These are phyloP conservation scores for Callinectes sapidus DNA, from an alignment of 2,888 invertebrate genomes.

Conservation along the genomic window DNA sequence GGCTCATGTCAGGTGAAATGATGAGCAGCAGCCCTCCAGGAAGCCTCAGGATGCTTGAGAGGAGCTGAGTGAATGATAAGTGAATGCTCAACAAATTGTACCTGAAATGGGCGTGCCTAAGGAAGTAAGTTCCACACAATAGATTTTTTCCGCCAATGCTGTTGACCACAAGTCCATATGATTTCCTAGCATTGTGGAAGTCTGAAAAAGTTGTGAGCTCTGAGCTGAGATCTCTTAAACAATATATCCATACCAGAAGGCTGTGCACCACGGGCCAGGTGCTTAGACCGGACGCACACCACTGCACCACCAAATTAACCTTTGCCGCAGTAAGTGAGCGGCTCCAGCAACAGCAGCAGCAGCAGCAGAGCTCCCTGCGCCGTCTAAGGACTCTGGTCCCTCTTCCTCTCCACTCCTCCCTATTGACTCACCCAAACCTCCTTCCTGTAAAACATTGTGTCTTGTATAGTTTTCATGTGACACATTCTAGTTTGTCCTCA, in stretches of 20 bases:
- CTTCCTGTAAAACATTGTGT: conserved; percentile 46
- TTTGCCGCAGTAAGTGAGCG: background rate
- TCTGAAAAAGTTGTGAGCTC: conserved; percentile 61
- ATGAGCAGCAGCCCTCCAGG: conserved; percentile 51
- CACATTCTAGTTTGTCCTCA: conserved; percentile 69
- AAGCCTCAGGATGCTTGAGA: conserved; percentile 34
- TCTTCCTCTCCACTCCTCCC: conserved; percentile 64
- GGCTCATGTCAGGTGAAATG: conserved; percentile 65
- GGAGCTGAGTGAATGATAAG: conserved; percentile 47
- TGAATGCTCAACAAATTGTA: conserved; percentile 68
- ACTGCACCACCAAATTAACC: background rate
- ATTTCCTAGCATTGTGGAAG: conserved; percentile 57
- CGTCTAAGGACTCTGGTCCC: conserved; percentile 38
- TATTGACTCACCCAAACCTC: conserved; percentile 50
- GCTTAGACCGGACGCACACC: background rate
- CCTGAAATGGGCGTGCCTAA: conserved; percentile 69
- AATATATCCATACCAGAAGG: conserved; percentile 66
- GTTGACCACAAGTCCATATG: conserved; percentile 67
- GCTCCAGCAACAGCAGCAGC: background rate
- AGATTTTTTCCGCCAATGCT: conserved; percentile 51
- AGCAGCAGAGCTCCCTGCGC: background rate
- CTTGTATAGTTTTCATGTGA: conserved; percentile 58
- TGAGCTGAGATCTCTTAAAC: conserved; percentile 64
- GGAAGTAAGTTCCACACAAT: conserved; percentile 63
- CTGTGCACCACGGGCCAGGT: conserved; percentile 62